Evolutionary conservation across 2,797 vertebrate genomes (phyloP).

Genomic region (Clarias laeviceps): DNA sequence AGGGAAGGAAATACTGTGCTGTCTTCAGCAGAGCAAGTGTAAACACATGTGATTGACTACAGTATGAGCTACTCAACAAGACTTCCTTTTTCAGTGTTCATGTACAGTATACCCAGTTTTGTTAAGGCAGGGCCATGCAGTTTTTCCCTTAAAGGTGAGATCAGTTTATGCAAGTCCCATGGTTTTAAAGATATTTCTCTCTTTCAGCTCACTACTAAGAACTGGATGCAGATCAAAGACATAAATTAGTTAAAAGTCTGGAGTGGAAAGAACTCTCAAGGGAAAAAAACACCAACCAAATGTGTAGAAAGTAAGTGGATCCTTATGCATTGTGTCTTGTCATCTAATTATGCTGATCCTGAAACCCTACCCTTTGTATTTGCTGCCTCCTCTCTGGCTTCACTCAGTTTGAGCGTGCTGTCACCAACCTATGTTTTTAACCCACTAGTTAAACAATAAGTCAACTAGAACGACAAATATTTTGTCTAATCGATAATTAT

Average conservation of each 20-base stretch:
- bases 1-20: constrained; percentile 71
- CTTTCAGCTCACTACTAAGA: constrained; percentile 48
- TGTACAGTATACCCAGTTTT: background rate
- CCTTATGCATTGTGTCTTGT: constrained; percentile 48
- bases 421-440: constrained; percentile 12
- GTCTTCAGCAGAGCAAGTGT: constrained; percentile 66
- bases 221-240: constrained; percentile 59
- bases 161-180: constrained; percentile 17
- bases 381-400: constrained; percentile 36
- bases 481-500: background rate
- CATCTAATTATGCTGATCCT: constrained; percentile 53
- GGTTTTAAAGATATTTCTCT: constrained; percentile 45
- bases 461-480: background rate
- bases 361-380: constrained; percentile 40
- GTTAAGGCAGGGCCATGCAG: background rate
- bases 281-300: constrained; percentile 42
- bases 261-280: constrained; percentile 54
- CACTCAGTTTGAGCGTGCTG: constrained; percentile 17
- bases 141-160: background rate
- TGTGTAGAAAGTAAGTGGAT: constrained; percentile 54
- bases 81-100: background rate
- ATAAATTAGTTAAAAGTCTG: constrained; percentile 53
- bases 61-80: constrained; percentile 61
- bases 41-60: constrained; percentile 66
- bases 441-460: background rate